A percentile compares a stretch with the other conserved stretches of the same genome.
Evolutionary conservation across 2,113 vertebrate species (phyloP).

Genomic region (Calyptomena viridis): DNA sequence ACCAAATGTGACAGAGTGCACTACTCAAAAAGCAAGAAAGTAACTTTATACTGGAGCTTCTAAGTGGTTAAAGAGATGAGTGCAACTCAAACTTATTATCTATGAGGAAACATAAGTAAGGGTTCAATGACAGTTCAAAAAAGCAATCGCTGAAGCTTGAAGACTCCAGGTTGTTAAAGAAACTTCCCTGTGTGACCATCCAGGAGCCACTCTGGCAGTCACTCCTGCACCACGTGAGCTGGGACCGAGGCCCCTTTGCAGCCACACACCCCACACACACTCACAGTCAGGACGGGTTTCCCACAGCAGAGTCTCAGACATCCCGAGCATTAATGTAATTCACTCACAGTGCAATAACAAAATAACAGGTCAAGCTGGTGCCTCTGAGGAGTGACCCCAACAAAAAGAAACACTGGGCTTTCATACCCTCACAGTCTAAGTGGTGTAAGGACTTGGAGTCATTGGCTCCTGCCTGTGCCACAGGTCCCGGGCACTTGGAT

Average conservation of each 20-base stretch:
- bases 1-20: neutral
- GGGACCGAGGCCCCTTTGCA: neutral
- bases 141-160: neutral
- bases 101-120: neutral
- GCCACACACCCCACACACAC: neutral
- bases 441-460: neutral
- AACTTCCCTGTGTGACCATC: neutral
- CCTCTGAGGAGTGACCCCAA: neutral
- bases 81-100: neutral
- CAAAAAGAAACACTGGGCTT: neutral
- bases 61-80: neutral
- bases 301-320: neutral
- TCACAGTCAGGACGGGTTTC: neutral
- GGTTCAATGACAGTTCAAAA: neutral
- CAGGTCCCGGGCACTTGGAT: fast-evolving
- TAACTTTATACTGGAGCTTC: neutral
- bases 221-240: neutral
- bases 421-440: neutral
- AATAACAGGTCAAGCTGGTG: neutral
- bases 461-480: neutral
- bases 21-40: neutral
- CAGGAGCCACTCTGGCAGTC: neutral
- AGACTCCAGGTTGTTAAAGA: neutral
- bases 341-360: neutral
- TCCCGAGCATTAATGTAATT: neutral